A percentile compares a stretch with the other conserved stretches of the same genome.
Conservation (phyloP, 2,113 vertebrate species). For the Semicossyphus pulcher region DNA sequence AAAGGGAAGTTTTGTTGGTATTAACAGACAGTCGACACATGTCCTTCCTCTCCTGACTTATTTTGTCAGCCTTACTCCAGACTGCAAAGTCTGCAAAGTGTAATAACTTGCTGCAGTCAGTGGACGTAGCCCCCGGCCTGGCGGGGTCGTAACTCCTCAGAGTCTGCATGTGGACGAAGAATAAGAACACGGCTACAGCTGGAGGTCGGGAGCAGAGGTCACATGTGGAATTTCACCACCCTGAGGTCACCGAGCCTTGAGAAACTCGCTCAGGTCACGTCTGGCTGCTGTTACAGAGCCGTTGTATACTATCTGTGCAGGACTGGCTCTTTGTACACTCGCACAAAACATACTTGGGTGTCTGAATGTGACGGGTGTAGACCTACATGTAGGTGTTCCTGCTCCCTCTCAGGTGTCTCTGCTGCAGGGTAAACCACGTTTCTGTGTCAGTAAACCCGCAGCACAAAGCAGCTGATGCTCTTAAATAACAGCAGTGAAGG, state of each 20-base stretch:
- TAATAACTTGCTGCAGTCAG: not conserved
- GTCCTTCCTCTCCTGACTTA: not conserved
- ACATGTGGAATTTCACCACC: constrained; percentile 47
- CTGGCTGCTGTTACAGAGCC: not conserved
- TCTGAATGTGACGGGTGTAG: not conserved
- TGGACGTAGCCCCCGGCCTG: not conserved
- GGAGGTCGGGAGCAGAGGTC: constrained; percentile 36
- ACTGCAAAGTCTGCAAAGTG: not conserved
- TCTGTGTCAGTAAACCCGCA: constrained; percentile 44
- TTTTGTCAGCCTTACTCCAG: not conserved
- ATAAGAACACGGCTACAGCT: constrained; percentile 43
- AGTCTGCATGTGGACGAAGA: constrained; percentile 3
- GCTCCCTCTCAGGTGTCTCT: constrained; percentile 54
- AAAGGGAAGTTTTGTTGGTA: not conserved
- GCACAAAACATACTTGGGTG: not conserved
- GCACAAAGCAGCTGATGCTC: constrained; percentile 56
- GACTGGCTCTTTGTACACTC: not conserved
- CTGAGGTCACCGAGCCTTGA: constrained; percentile 33
- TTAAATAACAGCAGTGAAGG: constrained; percentile 46
- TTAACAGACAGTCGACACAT: not conserved
- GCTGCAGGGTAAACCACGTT: constrained; percentile 18
- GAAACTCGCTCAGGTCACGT: constrained; percentile 29
- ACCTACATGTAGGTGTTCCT: constrained; percentile 15
- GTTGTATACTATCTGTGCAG: not conserved
- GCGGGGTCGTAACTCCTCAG: not conserved